phyloP scores from a whole-genome alignment of 2,888 invertebrate genomes.

The Nymphalis urticae region DNA sequence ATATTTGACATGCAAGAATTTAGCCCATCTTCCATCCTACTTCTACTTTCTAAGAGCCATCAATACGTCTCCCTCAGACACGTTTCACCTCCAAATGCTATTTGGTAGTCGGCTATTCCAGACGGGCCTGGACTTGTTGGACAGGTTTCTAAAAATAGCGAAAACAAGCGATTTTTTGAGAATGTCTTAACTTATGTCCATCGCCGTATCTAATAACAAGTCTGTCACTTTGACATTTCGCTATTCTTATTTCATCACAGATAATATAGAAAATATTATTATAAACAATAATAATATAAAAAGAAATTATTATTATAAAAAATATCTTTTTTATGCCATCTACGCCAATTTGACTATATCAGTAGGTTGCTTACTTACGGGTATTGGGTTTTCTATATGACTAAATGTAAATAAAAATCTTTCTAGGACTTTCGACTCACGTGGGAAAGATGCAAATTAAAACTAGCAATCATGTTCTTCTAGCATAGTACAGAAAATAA shows the following conservation, averaged over 20 bases:
- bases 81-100: constrained; percentile 78
- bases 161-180: constrained; percentile 60
- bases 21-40: constrained; percentile 68
- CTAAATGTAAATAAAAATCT: too few species aligned
- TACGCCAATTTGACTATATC: too few species aligned
- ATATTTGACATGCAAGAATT: constrained; percentile 68
- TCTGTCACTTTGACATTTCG: background rate
- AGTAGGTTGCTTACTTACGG: too few species aligned
- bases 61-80: constrained; percentile 69
- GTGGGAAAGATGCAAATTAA: too few species aligned
- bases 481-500: too few species aligned
- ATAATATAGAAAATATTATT: background rate
- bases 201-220: constrained; percentile 37
- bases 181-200: constrained; percentile 53
- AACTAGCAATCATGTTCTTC: too few species aligned
- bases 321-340: too few species aligned
- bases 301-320: background rate
- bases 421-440: too few species aligned
- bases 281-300: too few species aligned
- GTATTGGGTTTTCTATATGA: too few species aligned
- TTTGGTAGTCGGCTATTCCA: constrained; percentile 63
- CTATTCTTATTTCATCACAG: background rate
- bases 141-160: constrained; percentile 79
- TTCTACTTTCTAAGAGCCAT: constrained; percentile 58
- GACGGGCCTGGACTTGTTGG: constrained; percentile 69